Evolutionary conservation across 92 coral and sea anemone genomes (phyloP), one percentile per base, ranked within the genome.

Genomic region (Palythoa caribaeorum): DNA sequence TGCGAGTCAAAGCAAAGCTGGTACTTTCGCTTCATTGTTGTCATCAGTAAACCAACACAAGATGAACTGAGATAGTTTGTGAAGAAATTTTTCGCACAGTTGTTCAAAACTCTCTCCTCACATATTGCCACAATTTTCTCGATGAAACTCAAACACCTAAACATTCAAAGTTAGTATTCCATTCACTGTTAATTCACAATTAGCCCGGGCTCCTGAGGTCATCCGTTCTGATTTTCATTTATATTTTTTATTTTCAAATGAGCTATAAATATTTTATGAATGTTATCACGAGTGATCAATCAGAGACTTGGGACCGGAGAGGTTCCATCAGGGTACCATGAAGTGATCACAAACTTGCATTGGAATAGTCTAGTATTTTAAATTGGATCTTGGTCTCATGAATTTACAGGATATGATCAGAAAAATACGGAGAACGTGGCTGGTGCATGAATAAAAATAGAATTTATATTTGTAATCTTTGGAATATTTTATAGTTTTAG

Each of bases 141-240:
- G 16, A 17, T 13, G 65, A 17, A 13, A 57, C n/a, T 57, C 65
- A 57, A 59, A 59, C 65, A 59, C 19, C 14, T 17, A 59, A 77
- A 77, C 17, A 11, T 17, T 28, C 71, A 5, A 4, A 21, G 50
- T 53, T 39, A 76, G 80, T 10, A 20, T 1, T 68, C 35, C 35
- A 35, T 21, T 20, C 48, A 20, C 38, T 60, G 39, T 81, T 63
- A 20, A 63, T 65, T 81, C 73, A 38, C 84, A 60, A 6, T 14
- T 79, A 79, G 9, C 38, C 54, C 84, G 17, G 53, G 75, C 71
- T 81, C 63, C 86, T 66, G 75, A 81, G 86, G 66, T 81, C 86
- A 81, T 66, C 86, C 5, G 75, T 35, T 11, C 2, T 28, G n/a
- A 39, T 9, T 63, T 65, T 81, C 28, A 28, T 28, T 28, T 48